phyloP scores from a whole-genome alignment of 1,140 invertebrate genomes.

The Andricus grossulariae region DNA sequence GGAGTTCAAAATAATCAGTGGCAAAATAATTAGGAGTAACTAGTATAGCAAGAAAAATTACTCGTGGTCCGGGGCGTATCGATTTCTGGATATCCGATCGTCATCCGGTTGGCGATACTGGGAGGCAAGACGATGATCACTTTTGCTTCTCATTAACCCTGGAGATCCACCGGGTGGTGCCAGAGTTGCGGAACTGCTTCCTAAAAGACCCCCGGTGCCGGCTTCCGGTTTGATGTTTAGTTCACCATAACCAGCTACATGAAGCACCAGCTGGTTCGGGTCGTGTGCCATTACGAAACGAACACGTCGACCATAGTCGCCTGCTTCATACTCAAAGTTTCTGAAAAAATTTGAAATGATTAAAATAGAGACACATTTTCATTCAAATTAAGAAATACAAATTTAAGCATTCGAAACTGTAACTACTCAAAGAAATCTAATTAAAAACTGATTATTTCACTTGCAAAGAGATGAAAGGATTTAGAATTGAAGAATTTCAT shows the following conservation, averaged over 20 bases:
- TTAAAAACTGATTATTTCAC: too few relatives aligned
- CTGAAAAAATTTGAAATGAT: slow-evolving; percentile 66
- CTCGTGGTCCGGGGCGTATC: slow-evolving; percentile 74
- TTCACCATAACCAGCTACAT: slow-evolving; percentile 91
- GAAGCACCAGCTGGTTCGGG: slow-evolving; percentile 90
- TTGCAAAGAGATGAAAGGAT: too few relatives aligned
- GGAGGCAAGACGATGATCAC: slow-evolving; percentile 92
- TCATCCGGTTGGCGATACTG: slow-evolving; percentile 93
- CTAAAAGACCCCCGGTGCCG: slow-evolving; percentile 66
- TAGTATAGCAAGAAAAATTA: slow-evolving; percentile 53
- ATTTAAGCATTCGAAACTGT: too few relatives aligned
- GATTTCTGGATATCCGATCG: slow-evolving; percentile 72
- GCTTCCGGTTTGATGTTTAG: slow-evolving; percentile 84
- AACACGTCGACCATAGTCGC: slow-evolving; percentile 90
- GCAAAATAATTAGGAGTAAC: not conserved
- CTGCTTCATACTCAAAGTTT: slow-evolving; percentile 94
- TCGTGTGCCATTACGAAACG: slow-evolving; percentile 91
- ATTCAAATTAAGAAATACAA: too few relatives aligned
- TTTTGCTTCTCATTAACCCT: slow-evolving; percentile 93
- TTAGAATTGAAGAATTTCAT: too few relatives aligned
- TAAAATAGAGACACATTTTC: too few relatives aligned
- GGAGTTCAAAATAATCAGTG: too few relatives aligned
- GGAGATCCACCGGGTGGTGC: slow-evolving; percentile 79
- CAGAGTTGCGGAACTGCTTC: slow-evolving; percentile 76
- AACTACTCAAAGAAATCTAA: too few relatives aligned